phyloP scores from a whole-genome alignment of 1,140 invertebrate genomes.

The Agrilus planipennis region DNA sequence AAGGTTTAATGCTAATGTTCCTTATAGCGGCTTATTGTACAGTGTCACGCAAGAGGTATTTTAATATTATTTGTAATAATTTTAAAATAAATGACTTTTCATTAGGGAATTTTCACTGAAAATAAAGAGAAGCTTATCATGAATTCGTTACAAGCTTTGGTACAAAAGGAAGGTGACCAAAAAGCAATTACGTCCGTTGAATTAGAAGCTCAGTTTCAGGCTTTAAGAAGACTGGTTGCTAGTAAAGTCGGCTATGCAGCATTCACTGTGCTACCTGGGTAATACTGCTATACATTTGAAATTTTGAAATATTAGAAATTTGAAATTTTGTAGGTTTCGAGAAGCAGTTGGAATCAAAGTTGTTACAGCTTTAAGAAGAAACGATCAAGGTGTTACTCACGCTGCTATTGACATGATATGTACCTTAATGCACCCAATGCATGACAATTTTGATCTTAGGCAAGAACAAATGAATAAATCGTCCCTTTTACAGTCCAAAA shows the following conservation, averaged over 20 bases:
- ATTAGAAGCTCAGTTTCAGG: slow-evolving; percentile 89
- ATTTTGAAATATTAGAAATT: slow-evolving; percentile 1
- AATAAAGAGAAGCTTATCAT: slow-evolving; percentile 96
- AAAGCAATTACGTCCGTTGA: slow-evolving; percentile 48
- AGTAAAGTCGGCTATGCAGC: slow-evolving; percentile 96
- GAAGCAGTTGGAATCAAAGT: slow-evolving; percentile 89
- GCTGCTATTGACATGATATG: slow-evolving; percentile 95
- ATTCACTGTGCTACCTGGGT: slow-evolving; percentile 84
- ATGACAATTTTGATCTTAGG: slow-evolving; percentile 86
- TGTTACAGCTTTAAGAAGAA: slow-evolving; percentile 78
- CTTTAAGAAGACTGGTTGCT: slow-evolving; percentile 81
- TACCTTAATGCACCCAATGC: slow-evolving; percentile 98
- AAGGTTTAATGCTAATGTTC: slow-evolving; percentile 94
- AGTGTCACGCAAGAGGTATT: slow-evolving; percentile 91
- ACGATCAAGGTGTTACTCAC: slow-evolving; percentile 84
- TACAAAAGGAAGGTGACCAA: slow-evolving; percentile 59
- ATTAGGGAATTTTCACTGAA: slow-evolving; percentile 87
- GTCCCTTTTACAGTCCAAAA: slow-evolving; percentile 81
- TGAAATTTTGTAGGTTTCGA: slow-evolving; percentile 56
- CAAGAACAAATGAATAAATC: slow-evolving; percentile 98
- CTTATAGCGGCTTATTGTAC: slow-evolving; percentile 94
- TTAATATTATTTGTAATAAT: slow-evolving; percentile 5
- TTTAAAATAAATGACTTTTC: neutral
- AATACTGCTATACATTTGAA: slow-evolving; percentile 18
- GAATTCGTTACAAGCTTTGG: slow-evolving; percentile 61